Evolutionary conservation across 2,113 vertebrate species (phyloP).

Genomic region (Onychostoma macrolepis): DNA sequence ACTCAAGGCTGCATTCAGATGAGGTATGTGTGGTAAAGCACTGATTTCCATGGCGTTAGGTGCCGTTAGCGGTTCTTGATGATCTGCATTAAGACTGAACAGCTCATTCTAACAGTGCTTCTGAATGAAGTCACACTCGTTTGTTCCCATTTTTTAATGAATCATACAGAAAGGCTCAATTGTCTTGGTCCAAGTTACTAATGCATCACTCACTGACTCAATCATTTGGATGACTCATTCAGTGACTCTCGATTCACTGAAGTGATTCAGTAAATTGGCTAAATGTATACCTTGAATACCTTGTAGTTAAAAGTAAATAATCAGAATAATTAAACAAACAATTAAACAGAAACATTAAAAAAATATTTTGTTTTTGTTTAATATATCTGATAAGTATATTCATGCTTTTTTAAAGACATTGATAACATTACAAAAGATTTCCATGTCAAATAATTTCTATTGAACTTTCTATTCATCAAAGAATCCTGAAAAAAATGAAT

Average conservation of each 20-base stretch:
- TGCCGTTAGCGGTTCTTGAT: background rate
- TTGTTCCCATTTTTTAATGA: background rate
- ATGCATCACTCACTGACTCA: background rate
- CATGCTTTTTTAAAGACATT: background rate
- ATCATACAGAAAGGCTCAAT: background rate
- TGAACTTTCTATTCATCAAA: background rate
- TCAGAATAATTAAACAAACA: background rate
- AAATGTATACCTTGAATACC: background rate
- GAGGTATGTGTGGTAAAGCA: slow-evolving; percentile 57
- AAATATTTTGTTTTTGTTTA: background rate
- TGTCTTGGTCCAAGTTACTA: background rate
- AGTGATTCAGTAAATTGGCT: background rate
- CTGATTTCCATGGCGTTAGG: background rate
- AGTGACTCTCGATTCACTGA: background rate
- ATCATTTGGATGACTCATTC: background rate
- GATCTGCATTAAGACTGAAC: background rate
- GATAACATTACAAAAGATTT: background rate
- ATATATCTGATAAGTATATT: no score
- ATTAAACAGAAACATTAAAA: background rate
- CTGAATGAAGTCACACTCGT: background rate
- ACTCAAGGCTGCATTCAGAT: slow-evolving; percentile 58
- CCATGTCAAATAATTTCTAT: background rate
- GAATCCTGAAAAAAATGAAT: no score
- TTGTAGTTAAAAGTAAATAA: background rate
- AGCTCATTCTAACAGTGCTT: background rate